Base-by-base conservation (phyloP, 1,140 invertebrate species). In the Hydropsyche tenuis region DNA sequence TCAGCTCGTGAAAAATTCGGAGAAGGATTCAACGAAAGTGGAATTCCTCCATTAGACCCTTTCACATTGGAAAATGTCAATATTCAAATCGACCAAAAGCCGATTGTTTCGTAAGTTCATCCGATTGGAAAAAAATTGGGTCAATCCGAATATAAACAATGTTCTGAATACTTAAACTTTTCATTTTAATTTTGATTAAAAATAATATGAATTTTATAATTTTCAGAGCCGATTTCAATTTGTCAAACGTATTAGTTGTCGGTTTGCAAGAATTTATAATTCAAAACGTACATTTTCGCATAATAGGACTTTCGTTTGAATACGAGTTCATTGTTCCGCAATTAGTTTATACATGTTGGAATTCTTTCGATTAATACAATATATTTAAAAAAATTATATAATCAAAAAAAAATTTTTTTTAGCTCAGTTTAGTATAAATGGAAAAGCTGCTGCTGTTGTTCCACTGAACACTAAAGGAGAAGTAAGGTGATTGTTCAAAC, bases 1-100 rank as follows among this genome's bases (percentile, higher is more conserved):
- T 25, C 43, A n/a, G 30, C 48, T 1, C 37, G 76, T 5, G 69
- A 72, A 37, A 30, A 77, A 16, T 75, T 77, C 22, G 43, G 30
- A 14, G 65, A 43, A 4, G 76, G 76, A 20, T 74, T 75, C 16
- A 64, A 69, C 6, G 76, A 77, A 20, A 51, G 43, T 22, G 76
- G 76, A 18, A 77, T 77, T 30, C 76, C 76, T 14, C 76, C 76
- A 6, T 27, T 77, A 12, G 76, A 77, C 46, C 76, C 76, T 14
- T 77, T 75, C 56, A 73, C 42, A 11, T 22, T 65, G 1, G 63
- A 65, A 1, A 65, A 42, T 18, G 30, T 65, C 5, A n/a, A 42
- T 43, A 65, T 65, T 65, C 30, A 16, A n/a, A 42, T 65, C 16
- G 22, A 65, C 4, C 43, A 43, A 22, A 65, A 43, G 22, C 9